Evolutionary conservation across 2,888 invertebrate species (phyloP).

Genomic region (Idaea straminata): DNA sequence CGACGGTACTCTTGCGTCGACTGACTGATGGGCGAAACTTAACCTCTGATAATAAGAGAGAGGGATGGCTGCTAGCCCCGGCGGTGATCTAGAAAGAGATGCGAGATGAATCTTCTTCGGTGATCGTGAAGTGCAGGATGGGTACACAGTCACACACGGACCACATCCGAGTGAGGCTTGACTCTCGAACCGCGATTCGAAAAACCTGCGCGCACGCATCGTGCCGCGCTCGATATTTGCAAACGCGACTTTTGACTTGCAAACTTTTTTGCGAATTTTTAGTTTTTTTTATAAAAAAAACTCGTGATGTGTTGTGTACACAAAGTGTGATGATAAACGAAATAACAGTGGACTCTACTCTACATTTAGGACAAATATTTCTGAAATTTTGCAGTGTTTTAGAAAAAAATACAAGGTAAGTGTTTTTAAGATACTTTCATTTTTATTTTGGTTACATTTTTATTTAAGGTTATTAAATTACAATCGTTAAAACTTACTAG

Average conservation of each 20-base stretch:
- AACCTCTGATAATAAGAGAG: constrained; percentile 78
- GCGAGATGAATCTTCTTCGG: constrained; percentile 73
- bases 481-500: neutral
- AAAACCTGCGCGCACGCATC: constrained; percentile 63
- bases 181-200: constrained; percentile 58
- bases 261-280: constrained; percentile 29
- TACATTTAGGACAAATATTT: neutral
- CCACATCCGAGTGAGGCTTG: constrained; percentile 76
- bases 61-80: constrained; percentile 48
- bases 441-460: neutral
- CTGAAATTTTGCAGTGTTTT: neutral
- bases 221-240: constrained; percentile 56
- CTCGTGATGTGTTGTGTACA: neutral
- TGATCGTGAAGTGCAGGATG: constrained; percentile 78
- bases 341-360: neutral
- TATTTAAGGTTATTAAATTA: neutral
- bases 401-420: neutral
- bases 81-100: constrained; percentile 48
- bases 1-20: constrained; percentile 68
- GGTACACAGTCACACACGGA: constrained; percentile 78
- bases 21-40: constrained; percentile 77
- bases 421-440: neutral
- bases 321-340: neutral
- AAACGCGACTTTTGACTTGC: constrained; percentile 33
- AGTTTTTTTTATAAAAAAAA: constrained; percentile 12